These are phyloP conservation scores for Amblyornis subalaris DNA, from an alignment of 2,113 vertebrate species.

Conservation along the genomic window DNA sequence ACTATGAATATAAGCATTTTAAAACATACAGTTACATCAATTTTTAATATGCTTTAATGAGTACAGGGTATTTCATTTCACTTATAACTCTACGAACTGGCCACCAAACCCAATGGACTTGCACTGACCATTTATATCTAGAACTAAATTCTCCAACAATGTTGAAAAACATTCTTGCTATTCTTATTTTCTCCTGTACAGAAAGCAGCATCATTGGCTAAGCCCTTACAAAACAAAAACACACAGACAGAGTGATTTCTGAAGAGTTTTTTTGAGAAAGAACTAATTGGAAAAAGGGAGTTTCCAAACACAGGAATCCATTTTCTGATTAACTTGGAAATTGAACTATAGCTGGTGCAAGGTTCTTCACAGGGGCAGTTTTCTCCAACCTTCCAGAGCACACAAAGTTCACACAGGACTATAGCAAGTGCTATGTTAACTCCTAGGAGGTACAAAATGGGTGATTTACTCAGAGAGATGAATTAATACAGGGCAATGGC, in stretches of 20 bases:
- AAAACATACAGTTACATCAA: neutral
- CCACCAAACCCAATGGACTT: neutral
- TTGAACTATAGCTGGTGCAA: neutral
- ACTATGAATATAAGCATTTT: neutral
- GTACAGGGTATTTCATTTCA: neutral
- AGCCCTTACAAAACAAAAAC: neutral
- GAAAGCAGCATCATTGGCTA: neutral
- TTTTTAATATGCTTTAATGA: neutral
- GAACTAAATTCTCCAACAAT: neutral
- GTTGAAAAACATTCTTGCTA: neutral
- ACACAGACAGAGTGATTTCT: neutral
- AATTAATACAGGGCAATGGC: neutral
- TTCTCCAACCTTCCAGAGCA: neutral
- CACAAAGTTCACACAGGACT: neutral
- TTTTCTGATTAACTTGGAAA: neutral
- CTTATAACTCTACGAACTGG: neutral
- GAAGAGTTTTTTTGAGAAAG: neutral
- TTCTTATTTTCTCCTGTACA: neutral
- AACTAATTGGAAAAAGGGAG: neutral
- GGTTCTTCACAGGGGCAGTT: neutral
- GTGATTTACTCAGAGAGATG: neutral
- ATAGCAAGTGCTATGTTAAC: neutral
- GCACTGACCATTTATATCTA: neutral
- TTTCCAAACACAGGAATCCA: neutral
- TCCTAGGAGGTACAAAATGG: neutral